Evolutionary conservation across 2,797 vertebrate genomes (phyloP), one percentile per base, ranked within the genome.

Genomic region (Bovichtus diacanthus): DNA sequence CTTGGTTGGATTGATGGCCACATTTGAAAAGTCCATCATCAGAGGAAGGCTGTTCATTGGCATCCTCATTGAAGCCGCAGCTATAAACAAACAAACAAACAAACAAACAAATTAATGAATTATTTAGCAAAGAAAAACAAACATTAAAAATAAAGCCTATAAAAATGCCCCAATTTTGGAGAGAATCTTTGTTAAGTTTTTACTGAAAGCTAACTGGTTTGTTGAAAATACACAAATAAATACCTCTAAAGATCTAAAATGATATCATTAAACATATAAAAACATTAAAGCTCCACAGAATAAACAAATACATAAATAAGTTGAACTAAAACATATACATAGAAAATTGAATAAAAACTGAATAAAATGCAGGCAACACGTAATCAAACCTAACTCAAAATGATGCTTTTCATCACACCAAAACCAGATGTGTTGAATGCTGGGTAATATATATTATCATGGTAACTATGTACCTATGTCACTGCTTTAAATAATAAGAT

Each of bases 11-110:
- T 51, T 63, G 23, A 54, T 0, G 5, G 72, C 69, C 0, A 46
- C 36, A 25, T 91, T 79, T 0, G 61, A 1, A 0, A 85, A 72
- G 43, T 88, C 89, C 39, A 31, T 83, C 77, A 94, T 10, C 85
- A 96, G 15, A 0, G 97, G 93, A 0, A 89, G 79, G 78, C 63
- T 94, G 69, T 73, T 78, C 70, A 94, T 83, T 3, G 95, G 82
- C 82, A 96, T 88, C 70, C 80, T 92, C 63, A 38, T 84, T 31
- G 83, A 18, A 64, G 88, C 5, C 6, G 13, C 65, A 34, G n/a
- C 81, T 83, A 11, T 3, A 38, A 62, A 79, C 27, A 50, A 36
- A 39, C 1, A 23, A 15, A 65, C 19, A 38, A 36, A 39, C 1
- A 19, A 11, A 65, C 19, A 54, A 31, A 9, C 1, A 10, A 34